These are phyloP conservation scores for Sus scrofa DNA, from an alignment of 2,113 vertebrate genomes.

Conservation along the genomic window T2T-Sscrofa CM000826.6:20398501-20399000, in stretches of 20 bases:
- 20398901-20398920: conserved; percentile 6
- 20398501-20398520: conserved; percentile 37
- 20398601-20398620: not conserved
- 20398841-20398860: conserved; percentile 26
- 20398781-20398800: not conserved
- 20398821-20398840: conserved; percentile 34
- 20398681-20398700: conserved; percentile 35
- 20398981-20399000: conserved; percentile 47
- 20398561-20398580: conserved; percentile 1
- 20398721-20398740: not conserved
- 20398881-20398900: not conserved
- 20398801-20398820: not conserved
- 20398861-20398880: conserved; percentile 32
- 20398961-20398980: conserved; percentile 60
- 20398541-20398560: not conserved
- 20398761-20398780: conserved; percentile 24
- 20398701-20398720: conserved; percentile 62
- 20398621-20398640: not conserved
- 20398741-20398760: conserved; percentile 36
- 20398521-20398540: not conserved
- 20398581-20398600: conserved; percentile 55
- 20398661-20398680: not conserved
- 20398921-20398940: conserved; percentile 56
- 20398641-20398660: conserved; percentile 28
- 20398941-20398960: conserved; percentile 62